Conservation (phyloP, 2,797 vertebrate species). For the Garrulus glandarius region DNA sequence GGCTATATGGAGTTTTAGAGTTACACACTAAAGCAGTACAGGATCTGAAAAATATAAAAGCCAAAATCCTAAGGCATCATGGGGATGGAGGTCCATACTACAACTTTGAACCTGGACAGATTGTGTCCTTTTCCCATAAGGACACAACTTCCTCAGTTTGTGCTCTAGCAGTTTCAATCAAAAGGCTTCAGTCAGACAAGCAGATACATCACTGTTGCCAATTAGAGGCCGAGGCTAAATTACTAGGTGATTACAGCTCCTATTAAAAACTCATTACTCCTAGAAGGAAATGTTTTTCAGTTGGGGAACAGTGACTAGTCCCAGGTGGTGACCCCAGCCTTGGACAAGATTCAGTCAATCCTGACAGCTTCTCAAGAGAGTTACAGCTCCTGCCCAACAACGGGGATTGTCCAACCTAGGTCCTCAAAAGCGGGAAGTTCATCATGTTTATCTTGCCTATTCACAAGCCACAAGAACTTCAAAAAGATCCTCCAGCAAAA, state of each 20-base stretch:
- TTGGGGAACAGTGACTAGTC: not conserved
- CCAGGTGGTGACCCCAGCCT: not conserved
- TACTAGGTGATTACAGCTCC: not conserved
- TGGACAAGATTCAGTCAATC: not conserved
- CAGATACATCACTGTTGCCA: not conserved
- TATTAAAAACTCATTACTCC: not conserved
- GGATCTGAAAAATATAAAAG: not conserved
- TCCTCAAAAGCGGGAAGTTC: not conserved
- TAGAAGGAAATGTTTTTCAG: not conserved
- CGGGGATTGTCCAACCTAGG: not conserved
- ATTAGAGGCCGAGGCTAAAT: not conserved
- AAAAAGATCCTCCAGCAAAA: not conserved
- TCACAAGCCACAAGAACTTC: not conserved
- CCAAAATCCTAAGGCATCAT: not conserved
- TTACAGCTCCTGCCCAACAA: not conserved
- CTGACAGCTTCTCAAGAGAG: not conserved
- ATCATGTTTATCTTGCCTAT: not conserved
- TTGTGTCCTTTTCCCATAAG: not conserved
- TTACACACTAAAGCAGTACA: not conserved
- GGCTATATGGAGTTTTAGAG: not conserved
- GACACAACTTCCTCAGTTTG: not conserved
- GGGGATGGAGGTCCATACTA: not conserved
- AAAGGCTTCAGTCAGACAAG: not conserved
- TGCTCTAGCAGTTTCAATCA: not conserved
- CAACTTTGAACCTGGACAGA: not conserved